These are phyloP conservation scores for Delia radicum DNA, from an alignment of 1,140 invertebrate genomes.

Conservation along the genomic window DNA sequence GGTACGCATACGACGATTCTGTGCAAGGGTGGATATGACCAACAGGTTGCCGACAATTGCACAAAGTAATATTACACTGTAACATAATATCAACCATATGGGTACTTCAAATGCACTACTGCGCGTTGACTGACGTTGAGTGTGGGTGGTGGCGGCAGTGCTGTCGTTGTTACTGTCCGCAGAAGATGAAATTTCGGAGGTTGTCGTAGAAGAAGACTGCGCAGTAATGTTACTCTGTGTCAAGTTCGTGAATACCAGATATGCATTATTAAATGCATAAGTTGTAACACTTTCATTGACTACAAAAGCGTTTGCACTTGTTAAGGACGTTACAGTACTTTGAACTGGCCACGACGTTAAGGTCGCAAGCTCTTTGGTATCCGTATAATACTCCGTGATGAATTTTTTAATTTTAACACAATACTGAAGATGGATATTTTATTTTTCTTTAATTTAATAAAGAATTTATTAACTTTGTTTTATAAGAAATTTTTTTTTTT, in stretches of 20 bases:
- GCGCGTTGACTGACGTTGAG: constrained; percentile 32
- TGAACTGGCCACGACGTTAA: constrained; percentile 1
- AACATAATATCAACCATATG: constrained; percentile 65
- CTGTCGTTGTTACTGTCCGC: not conserved
- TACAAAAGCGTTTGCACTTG: not conserved
- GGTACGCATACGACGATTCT: constrained; percentile 82
- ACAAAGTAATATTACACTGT: constrained; percentile 75
- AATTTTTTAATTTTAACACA: not conserved
- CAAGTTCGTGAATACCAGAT: not conserved
- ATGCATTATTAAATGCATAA: not conserved
- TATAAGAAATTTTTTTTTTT: not conserved
- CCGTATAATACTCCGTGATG: not conserved
- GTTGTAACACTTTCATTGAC: not conserved
- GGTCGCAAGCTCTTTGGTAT: not conserved
- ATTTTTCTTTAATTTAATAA: not conserved
- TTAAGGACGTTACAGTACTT: not conserved
- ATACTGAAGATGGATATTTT: not conserved
- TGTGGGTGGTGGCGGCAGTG: not conserved
- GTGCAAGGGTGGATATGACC: constrained; percentile 76
- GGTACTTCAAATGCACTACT: constrained; percentile 37
- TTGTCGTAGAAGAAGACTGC: not conserved
- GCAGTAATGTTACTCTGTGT: not conserved
- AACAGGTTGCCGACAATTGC: constrained; percentile 78
- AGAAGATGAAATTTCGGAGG: not conserved
- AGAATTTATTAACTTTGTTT: not conserved